These are phyloP conservation scores for Oceanodroma leucorhoa DNA, from an alignment of 2,797 vertebrate genomes.

Conservation along the genomic window DNA sequence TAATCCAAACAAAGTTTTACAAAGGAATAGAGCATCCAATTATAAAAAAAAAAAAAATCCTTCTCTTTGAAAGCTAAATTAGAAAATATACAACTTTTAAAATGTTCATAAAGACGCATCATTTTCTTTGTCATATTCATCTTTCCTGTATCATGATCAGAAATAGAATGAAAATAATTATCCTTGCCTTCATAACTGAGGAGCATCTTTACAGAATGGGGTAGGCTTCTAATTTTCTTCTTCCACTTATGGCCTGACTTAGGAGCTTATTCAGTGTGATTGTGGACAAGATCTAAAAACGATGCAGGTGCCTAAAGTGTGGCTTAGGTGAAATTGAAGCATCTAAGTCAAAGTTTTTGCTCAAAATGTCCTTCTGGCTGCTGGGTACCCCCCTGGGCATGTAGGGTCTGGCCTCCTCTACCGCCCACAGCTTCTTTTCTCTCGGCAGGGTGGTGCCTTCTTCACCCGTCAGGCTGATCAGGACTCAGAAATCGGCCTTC, in stretches of 20 bases:
- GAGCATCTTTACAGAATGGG: not conserved
- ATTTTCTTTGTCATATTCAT: not conserved
- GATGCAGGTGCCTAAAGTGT: not conserved
- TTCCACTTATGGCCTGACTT: not conserved
- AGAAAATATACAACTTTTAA: not conserved
- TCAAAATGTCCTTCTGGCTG: not conserved
- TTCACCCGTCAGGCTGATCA: not conserved
- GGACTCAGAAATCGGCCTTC: not conserved
- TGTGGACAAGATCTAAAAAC: not conserved
- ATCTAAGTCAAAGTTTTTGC: not conserved
- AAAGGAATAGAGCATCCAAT: not conserved
- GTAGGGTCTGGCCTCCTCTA: not conserved
- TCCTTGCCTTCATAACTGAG: not conserved
- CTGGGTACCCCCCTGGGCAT: rapidly evolving
- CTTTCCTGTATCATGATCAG: not conserved
- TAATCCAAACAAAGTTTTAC: not conserved
- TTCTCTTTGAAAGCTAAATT: not conserved
- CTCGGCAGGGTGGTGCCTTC: not conserved
- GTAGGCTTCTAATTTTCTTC: not conserved
- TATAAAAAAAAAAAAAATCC: no score
- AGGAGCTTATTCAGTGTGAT: not conserved
- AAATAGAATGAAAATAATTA: slow-evolving; percentile 11
- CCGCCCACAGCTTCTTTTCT: not conserved
- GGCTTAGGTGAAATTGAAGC: not conserved
- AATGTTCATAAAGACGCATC: not conserved